phyloP scores from a whole-genome alignment of 1,140 invertebrate species.

The Ylistrum balloti region DNA sequence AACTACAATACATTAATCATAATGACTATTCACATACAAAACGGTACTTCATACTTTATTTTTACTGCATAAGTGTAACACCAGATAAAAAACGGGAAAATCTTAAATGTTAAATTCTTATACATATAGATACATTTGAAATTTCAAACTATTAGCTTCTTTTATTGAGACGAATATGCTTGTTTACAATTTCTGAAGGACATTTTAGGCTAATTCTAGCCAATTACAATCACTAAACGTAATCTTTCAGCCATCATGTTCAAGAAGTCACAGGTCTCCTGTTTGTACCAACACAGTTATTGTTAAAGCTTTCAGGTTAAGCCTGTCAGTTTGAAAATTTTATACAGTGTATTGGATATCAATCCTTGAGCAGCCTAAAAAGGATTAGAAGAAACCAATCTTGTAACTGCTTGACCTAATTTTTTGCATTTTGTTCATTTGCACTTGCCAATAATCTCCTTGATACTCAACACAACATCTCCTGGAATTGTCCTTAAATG shows the following conservation, averaged over 20 bases:
- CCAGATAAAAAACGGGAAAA: too few relatives aligned
- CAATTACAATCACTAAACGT: background rate
- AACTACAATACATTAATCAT: too few relatives aligned
- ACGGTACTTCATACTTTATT: too few relatives aligned
- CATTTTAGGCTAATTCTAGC: background rate
- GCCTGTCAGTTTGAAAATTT: background rate
- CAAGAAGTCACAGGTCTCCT: background rate
- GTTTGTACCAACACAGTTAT: slow-evolving; percentile 18
- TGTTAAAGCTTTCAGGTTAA: background rate
- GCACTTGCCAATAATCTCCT: background rate
- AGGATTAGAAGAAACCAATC: slow-evolving; percentile 1
- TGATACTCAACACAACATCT: background rate
- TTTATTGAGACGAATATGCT: background rate
- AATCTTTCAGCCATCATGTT: background rate
- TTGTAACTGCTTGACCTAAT: slow-evolving; percentile 33
- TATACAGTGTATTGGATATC: background rate
- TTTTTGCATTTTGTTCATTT: slow-evolving; percentile 27
- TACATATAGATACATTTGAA: background rate
- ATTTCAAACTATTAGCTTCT: background rate
- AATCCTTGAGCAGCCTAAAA: background rate
- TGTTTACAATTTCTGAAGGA: background rate
- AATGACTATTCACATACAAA: too few relatives aligned
- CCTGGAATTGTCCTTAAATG: background rate
- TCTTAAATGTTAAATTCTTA: too few relatives aligned
- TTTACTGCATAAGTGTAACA: too few relatives aligned